Evolutionary conservation across 1,140 invertebrate genomes (phyloP), one percentile per base, ranked within the genome.

Genomic region (Drosophila lowei): DNA sequence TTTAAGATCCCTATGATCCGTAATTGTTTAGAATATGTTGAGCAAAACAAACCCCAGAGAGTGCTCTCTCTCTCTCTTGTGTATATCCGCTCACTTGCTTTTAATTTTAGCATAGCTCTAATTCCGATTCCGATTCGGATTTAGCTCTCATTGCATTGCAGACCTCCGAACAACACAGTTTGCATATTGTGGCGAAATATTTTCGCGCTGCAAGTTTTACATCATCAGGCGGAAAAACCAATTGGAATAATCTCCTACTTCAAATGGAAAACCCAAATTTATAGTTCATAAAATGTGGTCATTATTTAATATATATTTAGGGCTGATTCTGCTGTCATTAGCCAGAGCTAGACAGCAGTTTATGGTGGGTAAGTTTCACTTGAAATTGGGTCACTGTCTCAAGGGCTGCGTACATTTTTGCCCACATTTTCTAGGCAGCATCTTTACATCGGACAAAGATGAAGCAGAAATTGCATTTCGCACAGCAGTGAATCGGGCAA

Each of bases 381-480:
- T 11, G 11, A 72, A 85, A 86, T 38, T 77, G 63, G 83, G 78
- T 86, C 78, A 86, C 44, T 46, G 47, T 43, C 30, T 41, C 47
- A 67, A 60, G 5, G 50, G 50, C 49, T 59, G 21, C 15, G 38
- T 5, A 6, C 28, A 18, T 47, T 57, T 9, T 21, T 0, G 43
- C 18, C 18, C 23, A 18, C 28, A 30, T 38, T 60, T 49, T 56
- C 42, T 76, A 93, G 92, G 92, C 48, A 92, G 85, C 66, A 91
- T 92, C 53, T 92, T 93, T 59, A 77, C 91, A 66, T 77, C 80
- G 44, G 90, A 91, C 38, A 89, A 92, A 59, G 75, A 79, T 71
- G 92, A 92, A 53, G 79, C 91, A 59, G 91, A 93, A 88, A 89
- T 93, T 16, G 92, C 92, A 48, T 93, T 93, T 81, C 86, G 78